phyloP scores from a whole-genome alignment of 35 echinoderm and acorn worm species.

The Hemicentrotus pulcherrimus region DNA sequence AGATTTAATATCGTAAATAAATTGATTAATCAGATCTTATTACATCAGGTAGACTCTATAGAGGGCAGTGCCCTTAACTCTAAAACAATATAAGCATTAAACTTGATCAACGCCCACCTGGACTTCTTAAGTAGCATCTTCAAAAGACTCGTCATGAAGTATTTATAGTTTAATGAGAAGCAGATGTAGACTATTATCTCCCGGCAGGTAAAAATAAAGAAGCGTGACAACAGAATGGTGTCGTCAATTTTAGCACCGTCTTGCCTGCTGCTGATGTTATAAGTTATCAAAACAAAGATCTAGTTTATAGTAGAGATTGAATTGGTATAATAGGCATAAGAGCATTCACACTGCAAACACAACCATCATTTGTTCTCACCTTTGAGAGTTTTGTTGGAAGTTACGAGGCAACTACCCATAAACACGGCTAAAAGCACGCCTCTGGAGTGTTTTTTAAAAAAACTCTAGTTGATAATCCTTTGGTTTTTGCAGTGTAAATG shows the following conservation, averaged over 20 bases:
- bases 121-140: not conserved
- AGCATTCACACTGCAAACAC: no score
- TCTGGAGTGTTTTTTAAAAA: no score
- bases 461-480: no score
- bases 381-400: no score
- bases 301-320: not conserved
- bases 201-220: not conserved
- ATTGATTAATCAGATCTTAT: not conserved
- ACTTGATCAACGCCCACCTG: not conserved
- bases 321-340: not conserved
- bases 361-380: no score
- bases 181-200: not conserved
- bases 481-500: no score
- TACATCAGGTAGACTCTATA: not conserved
- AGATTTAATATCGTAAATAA: not conserved
- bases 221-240: not conserved
- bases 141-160: not conserved
- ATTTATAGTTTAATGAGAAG: slow-evolving; percentile 3
- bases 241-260: not conserved
- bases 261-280: not conserved
- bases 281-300: not conserved
- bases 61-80: not conserved
- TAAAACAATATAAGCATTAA: not conserved
- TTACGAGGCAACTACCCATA: no score
- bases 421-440: no score